A percentile compares a stretch with the other conserved stretches of the same genome.
phyloP scores from a whole-genome alignment of 2,113 vertebrate species.

The Crocuta crocuta region DNA sequence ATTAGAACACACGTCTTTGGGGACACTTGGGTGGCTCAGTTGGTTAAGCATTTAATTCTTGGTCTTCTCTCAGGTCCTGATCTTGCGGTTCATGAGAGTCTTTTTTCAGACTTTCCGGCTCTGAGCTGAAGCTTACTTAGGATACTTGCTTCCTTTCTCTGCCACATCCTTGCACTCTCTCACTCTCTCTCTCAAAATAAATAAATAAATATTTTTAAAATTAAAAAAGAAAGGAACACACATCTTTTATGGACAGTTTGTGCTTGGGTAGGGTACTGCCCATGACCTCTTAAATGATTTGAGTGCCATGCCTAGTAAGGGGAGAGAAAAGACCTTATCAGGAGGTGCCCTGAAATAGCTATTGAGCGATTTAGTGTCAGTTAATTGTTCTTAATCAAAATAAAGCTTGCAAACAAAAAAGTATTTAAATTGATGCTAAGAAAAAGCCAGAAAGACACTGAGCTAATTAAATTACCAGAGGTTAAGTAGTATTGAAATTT shows the following conservation, averaged over 20 bases:
- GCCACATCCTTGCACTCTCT: too few relatives aligned
- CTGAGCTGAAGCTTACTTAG: too few relatives aligned
- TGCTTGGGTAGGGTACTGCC: neutral
- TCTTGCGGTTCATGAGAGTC: too few relatives aligned
- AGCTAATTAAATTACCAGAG: neutral
- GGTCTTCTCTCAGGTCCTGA: too few relatives aligned
- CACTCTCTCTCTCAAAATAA: too few relatives aligned
- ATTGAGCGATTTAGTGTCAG: neutral
- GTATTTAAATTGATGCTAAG: neutral
- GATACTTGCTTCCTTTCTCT: too few relatives aligned
- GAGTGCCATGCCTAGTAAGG: fast-evolving
- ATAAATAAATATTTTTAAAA: too few relatives aligned
- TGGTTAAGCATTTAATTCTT: too few relatives aligned
- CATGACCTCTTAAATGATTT: neutral
- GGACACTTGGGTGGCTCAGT: too few relatives aligned
- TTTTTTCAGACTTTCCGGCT: too few relatives aligned
- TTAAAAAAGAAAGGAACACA: too few relatives aligned
- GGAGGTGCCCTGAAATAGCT: neutral
- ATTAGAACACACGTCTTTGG: neutral
- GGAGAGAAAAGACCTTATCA: neutral
- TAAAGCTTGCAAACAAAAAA: neutral
- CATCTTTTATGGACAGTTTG: neutral
- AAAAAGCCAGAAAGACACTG: neutral
- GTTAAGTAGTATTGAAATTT: neutral
- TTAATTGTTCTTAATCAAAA: neutral